Base-by-base conservation (phyloP, 2,888 invertebrate genomes). In the Himalopsyche tibetana region DNA sequence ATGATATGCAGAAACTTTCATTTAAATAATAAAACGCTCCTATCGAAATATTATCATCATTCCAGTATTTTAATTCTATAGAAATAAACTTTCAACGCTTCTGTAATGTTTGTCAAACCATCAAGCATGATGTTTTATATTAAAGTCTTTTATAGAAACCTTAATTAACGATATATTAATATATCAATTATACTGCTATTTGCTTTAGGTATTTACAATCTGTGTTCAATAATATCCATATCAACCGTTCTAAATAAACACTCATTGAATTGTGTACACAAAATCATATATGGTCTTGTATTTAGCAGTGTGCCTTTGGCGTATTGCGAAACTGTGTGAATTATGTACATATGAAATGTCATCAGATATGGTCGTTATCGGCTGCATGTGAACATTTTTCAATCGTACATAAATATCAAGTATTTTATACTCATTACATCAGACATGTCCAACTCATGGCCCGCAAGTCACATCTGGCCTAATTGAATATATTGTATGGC, bases 291-390 rank as follows among this genome's bases (percentile, higher is more conserved):
- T 63, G 63, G 63, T 6, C 8, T 5, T 63, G 63, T 74, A 74
- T 74, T 74, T 38, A 74, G 36, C 74, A 36, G 3, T 74, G 74
- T 38, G 38, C 74, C 38, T 74, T 74, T 74, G 38, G 74, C 74
- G 36, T 74, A 74, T 74, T 74, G 74, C 74, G 11, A 74, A 74
- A 74, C 36, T 74, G 74, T 74, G 36, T 74, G 74, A 74, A 74
- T 74, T 74, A 36, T 74, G 74, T 74, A 74, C 74, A 36, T 74
- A 74, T 3, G 36, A 74, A 74, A 38, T 74, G 74, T 74, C 74
- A 74, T 38, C 74, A 74, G 74, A 38, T 36, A 74, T 36, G 36
- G 36, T 74, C 74, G 36, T 74, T 74, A 74, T 74, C 74, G 74
- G 15, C 74, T 19, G 9, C 63, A 63, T 63, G 63, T 63, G 63